These are phyloP conservation scores for Nestor notabilis DNA, from an alignment of 2,113 vertebrate species.

Conservation along the genomic window DNA sequence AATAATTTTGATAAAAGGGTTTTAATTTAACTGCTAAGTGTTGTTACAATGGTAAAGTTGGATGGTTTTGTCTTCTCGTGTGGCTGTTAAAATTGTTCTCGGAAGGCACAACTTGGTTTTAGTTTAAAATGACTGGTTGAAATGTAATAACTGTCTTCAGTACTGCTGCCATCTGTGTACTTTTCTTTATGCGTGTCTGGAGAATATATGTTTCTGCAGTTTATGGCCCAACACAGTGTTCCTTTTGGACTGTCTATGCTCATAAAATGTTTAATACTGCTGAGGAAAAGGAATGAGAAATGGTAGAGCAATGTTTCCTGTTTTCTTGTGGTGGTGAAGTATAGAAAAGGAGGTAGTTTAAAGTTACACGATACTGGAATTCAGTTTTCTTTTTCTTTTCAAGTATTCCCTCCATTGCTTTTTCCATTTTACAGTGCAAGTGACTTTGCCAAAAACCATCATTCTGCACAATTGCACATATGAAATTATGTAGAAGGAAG, in stretches of 20 bases:
- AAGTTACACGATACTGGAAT: constrained; percentile 26
- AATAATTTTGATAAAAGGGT: not conserved
- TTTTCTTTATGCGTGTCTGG: constrained; percentile 2
- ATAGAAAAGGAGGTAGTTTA: constrained; percentile 4
- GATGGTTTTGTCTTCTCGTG: not conserved
- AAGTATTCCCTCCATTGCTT: not conserved
- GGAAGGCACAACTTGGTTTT: not conserved
- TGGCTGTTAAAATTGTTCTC: constrained; percentile 7
- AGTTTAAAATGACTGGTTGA: constrained; percentile 24
- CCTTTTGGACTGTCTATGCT: constrained; percentile 24
- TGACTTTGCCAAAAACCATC: constrained; percentile 30
- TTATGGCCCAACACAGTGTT: constrained; percentile 14
- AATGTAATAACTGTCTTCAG: constrained; percentile 27
- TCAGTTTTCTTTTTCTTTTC: constrained; percentile 14
- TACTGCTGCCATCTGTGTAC: constrained; percentile 10
- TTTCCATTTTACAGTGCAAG: constrained; percentile 38
- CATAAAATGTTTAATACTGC: constrained; percentile 46
- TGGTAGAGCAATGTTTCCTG: not conserved
- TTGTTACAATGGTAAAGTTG: not conserved
- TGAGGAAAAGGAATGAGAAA: constrained; percentile 47
- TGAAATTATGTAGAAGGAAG: not conserved
- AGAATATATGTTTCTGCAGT: constrained; percentile 31
- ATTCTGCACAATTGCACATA: not conserved
- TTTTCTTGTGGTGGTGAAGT: constrained; percentile 28
- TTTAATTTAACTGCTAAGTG: not conserved